Percentiles rank a stretch among this genome's conserved stretches.
phyloP scores from a whole-genome alignment of 2,113 vertebrate genomes.

The Benitochromis conjunctus region DNA sequence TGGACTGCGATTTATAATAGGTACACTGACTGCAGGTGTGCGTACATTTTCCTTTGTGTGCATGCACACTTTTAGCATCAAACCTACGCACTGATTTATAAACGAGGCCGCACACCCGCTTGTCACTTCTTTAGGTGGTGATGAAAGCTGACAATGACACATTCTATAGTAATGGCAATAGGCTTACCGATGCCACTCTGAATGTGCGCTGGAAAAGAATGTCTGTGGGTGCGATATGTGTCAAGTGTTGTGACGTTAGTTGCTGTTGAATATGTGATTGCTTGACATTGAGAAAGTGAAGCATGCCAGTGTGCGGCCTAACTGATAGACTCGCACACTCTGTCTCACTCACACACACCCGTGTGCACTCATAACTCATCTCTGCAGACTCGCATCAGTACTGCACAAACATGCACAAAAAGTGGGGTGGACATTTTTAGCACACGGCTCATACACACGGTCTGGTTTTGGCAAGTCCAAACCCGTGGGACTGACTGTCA shows the following conservation, averaged over 20 bases:
- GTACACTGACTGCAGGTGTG: not conserved
- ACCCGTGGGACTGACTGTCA: constrained; percentile 31
- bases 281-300: constrained; percentile 53
- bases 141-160: constrained; percentile 34
- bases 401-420: constrained; percentile 21
- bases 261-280: constrained; percentile 43
- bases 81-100: not conserved
- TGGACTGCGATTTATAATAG: not conserved
- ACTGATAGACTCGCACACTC: constrained; percentile 25
- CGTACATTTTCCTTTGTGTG: not conserved
- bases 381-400: constrained; percentile 1
- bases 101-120: not conserved
- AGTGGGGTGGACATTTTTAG: not conserved
- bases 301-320: constrained; percentile 21
- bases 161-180: constrained; percentile 23
- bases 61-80: not conserved
- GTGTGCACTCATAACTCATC: not conserved
- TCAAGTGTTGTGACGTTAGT: constrained; percentile 48
- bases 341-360: not conserved
- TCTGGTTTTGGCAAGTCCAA: constrained; percentile 17
- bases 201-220: constrained; percentile 24
- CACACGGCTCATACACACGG: not conserved
- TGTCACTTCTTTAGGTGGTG: not conserved
- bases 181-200: constrained; percentile 13
- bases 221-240: constrained; percentile 45